Base-by-base conservation (phyloP, 1,140 invertebrate genomes). In the Megalopta genalis region DNA sequence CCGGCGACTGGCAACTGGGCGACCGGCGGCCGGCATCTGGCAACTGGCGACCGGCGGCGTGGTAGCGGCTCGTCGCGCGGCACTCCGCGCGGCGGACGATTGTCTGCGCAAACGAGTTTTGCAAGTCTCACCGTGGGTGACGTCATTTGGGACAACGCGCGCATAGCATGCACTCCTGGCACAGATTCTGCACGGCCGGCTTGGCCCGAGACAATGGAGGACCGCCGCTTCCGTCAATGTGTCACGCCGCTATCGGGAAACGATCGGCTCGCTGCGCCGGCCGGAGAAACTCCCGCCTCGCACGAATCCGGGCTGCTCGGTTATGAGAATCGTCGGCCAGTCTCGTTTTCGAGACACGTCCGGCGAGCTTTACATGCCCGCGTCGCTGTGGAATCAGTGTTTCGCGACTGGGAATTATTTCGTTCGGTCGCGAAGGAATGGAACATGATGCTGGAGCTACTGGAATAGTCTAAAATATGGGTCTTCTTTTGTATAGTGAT, bases 21-120 rank as follows among this genome's bases (percentile, higher is more conserved):
- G n/a, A 32, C n/a, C n/a, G n/a, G 52, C 49, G 65, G 46, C 49
- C 23, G 65, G 21, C 18, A n/a, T n/a, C n/a, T n/a, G 60, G 65
- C 39, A 57, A 6, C 54, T 21, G 54, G 54, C n/a, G n/a, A 32
- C n/a, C n/a, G n/a, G 52, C 52, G 6, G 52, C 52, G 52, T 21
- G 49, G 16, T 18, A 52, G 49, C 49, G 49, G 14, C 6, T 0
- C 18, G 27, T 25, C 18, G 21, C 57, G 71, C 59, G 54, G 54
- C 25, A 16, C 18, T 46, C 42, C 3, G n/a, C 42, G 42, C 72
- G 6, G 27, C 67, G 64, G 72, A 84, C 81, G 84, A 88, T 89
- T 88, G 86, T 87, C 86, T 60, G 71, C 67, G 76, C 83, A 85
- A 85, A 83, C 84, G 82, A 85, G 87, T 89, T 88, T 88, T 77